These are phyloP conservation scores for Tychaedon coryphoeus DNA, from an alignment of 2,113 vertebrate species.

Conservation along the genomic window DNA sequence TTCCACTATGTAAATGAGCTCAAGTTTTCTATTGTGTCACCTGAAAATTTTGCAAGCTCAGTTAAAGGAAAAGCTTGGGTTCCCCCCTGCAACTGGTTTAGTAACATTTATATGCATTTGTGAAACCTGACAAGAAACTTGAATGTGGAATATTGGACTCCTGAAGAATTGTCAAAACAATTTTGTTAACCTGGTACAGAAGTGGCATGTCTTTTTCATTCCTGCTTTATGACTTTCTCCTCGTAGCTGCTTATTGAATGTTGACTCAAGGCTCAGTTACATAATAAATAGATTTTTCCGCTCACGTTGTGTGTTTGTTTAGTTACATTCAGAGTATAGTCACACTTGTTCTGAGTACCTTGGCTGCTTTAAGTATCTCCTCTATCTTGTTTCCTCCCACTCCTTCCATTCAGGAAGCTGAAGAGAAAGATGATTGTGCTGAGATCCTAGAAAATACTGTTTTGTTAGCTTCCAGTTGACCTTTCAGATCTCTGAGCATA, in stretches of 20 bases:
- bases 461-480: slow-evolving; percentile 18
- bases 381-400: neutral
- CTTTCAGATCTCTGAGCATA: neutral
- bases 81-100: neutral
- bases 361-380: neutral
- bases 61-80: neutral
- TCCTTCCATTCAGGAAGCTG: neutral
- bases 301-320: neutral
- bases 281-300: neutral
- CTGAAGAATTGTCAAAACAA: neutral
- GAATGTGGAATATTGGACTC: neutral
- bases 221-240: neutral
- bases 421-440: neutral
- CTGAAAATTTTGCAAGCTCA: neutral
- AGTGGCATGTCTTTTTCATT: neutral
- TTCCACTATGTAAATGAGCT: neutral
- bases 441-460: neutral
- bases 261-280: neutral
- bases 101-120: neutral
- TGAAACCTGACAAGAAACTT: neutral
- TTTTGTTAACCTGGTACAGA: neutral
- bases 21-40: neutral
- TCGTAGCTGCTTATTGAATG: neutral
- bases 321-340: neutral
- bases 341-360: neutral